Conservation (phyloP, 53 echinoderm and acorn worm species). For the Crossaster papposus region DNA sequence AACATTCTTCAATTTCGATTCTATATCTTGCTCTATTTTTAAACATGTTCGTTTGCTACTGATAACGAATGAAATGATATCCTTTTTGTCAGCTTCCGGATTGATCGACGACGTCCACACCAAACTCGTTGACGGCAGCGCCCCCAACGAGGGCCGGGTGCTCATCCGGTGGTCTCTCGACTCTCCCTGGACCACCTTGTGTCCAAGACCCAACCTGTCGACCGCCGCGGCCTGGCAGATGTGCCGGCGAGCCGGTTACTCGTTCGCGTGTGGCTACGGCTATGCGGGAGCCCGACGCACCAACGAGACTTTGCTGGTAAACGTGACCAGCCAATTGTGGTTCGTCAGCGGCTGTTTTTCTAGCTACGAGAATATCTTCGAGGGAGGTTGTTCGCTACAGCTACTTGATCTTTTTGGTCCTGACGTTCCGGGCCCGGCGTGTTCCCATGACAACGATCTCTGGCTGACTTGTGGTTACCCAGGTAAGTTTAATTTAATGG, state of each 20-base stretch:
- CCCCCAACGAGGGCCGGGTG: conserved; percentile 44
- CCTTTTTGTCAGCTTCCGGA: too few species aligned
- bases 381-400: not conserved
- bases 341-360: not conserved
- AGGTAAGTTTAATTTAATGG: conserved; percentile 33
- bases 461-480: conserved; percentile 44
- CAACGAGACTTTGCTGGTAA: not conserved
- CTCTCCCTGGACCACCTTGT: conserved; percentile 2
- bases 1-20: too few species aligned
- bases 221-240: not conserved
- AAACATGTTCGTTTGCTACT: too few species aligned
- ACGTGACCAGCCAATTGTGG: not conserved
- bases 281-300: conserved; percentile 6
- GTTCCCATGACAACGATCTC: conserved; percentile 10
- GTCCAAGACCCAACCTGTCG: not conserved
- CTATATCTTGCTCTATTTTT: too few species aligned
- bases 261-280: conserved; percentile 20
- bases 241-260: conserved; percentile 34
- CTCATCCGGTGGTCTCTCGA: conserved; percentile 29
- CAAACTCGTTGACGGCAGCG: conserved; percentile 16
- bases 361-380: not conserved
- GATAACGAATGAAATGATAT: too few species aligned
- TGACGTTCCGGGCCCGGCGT: not conserved
- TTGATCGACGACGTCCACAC: not conserved
- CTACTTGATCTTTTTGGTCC: not conserved